Evolutionary conservation across 2,888 invertebrate genomes (phyloP), one percentile per base, ranked within the genome.

Genomic region (Auanema sp.): DNA sequence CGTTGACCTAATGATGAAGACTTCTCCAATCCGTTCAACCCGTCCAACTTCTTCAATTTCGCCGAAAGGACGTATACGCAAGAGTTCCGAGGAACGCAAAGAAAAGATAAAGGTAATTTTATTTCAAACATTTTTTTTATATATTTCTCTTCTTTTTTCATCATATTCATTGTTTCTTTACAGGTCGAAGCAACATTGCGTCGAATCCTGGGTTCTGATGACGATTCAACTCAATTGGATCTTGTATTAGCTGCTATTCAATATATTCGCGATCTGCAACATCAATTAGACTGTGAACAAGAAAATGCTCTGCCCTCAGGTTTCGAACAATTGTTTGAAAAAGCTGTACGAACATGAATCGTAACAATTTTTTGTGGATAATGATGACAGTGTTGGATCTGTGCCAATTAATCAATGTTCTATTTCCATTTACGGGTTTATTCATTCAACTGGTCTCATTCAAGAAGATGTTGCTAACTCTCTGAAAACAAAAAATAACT

Each of bases 271-370:
- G 71, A 74, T 42, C 67, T 74, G 6, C 71, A 74, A 52, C 68
- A 66, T 1, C 68, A 65, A 24, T 52, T 68, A 4, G 59, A 62
- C 16, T 65, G 68, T 18, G 47, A 47, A 5, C 47, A 47, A 51
- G 71, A 71, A 23, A 71, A 71, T 58, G 52, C 50, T 21, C 57
- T 71, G 24, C 71, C 71, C 8, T 55, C 59, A 11, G 71, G 71
- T 0, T 71, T 78, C 23, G 73, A 71, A 51, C 68, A 69, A 25
- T 49, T 77, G 53, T 76, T 78, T 60, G 78, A 78, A 49, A 69
- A 72, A 47, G 66, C 69, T 21, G 72, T 66, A 21, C 53, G 40
- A 40, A 55, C 60, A 25, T 60, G 44, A 54, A n/a, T 25, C 10
- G 5, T 21, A 8, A n/a, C 8, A 16, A 12, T 10, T 18, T 42